Evolutionary conservation across 2,797 vertebrate genomes (phyloP), one percentile per base, ranked within the genome.

Genomic region (Cirrhinus mrigala): DNA sequence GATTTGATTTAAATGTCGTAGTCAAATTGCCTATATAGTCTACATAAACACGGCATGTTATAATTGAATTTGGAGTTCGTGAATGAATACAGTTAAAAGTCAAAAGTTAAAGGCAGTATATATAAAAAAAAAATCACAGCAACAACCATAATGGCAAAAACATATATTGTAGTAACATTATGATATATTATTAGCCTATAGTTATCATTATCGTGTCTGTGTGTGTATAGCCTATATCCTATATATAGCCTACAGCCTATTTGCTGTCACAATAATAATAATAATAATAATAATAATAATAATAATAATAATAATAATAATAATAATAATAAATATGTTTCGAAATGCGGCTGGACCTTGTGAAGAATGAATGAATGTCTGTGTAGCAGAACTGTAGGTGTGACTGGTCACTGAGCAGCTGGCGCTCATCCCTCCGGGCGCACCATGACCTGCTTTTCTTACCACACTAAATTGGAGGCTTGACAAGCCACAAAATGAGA

Each of bases 361-460:
- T 93, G 93, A 94, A 94, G 94, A 81, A 92, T 91, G 91, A 89
- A 93, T 91, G 87, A 91, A 92, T 89, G 92, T 90, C 92, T 91
- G 87, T 66, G 91, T 92, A 89, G 60, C 82, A 83, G 90, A 88
- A 91, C 88, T 91, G 68, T 77, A 90, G 85, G 85, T 82, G 74
- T 79, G 95, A 89, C 91, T 90, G 94, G 94, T 94, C 94, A 95
- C 92, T 85, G 91, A 95, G 93, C 94, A 96, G 94, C 95, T 95
- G 93, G 91, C 93, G 91, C 91, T 90, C 88, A 92, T 92, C 92
- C 94, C 95, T 94, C 90, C 89, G 93, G 94, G 92, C 91, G 75
- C 88, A 88, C 62, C 37, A 83, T 94, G 94, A 94, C 94, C 95
- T 95, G 92, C 90, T 95, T 96, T 93, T 94, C 92, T 92, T 90